These are phyloP conservation scores for Ashinkailepas kermadecensis DNA, from an alignment of 2,888 invertebrate species.

Conservation along the genomic window DNA sequence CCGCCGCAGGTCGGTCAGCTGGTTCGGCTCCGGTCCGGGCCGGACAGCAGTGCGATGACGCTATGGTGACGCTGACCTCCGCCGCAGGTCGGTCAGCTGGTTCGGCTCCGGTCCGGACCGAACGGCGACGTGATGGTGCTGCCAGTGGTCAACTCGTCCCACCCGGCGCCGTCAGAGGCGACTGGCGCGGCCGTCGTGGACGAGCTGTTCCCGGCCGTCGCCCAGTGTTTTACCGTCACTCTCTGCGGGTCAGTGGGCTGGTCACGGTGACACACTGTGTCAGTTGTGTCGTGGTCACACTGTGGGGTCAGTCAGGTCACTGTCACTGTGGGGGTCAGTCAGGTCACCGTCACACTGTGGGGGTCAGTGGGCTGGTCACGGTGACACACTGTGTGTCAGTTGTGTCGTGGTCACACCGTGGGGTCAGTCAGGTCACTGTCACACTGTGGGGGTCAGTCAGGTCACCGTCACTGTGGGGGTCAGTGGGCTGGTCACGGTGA, in stretches of 20 bases:
- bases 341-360: slow-evolving; percentile 77
- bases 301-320: too few relatives aligned
- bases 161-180: neutral
- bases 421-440: too few relatives aligned
- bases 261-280: neutral
- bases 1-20: too few relatives aligned
- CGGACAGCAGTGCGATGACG: too few relatives aligned
- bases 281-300: too few relatives aligned
- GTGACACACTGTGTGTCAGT: neutral
- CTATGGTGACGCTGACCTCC: too few relatives aligned
- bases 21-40: too few relatives aligned
- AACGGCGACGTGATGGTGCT: neutral
- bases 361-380: slow-evolving; percentile 57
- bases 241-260: slow-evolving; percentile 65
- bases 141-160: neutral
- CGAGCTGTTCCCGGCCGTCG: slow-evolving; percentile 79
- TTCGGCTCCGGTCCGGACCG: neutral
- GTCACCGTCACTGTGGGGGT: slow-evolving; percentile 85
- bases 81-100: neutral
- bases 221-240: slow-evolving; percentile 85
- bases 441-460: neutral
- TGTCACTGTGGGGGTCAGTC: slow-evolving; percentile 55
- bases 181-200: slow-evolving; percentile 45
- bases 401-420: too few relatives aligned
- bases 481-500: slow-evolving; percentile 48